phyloP scores from a whole-genome alignment of 2,797 vertebrate genomes.

The Poeciliopsis paucimaculata region DNA sequence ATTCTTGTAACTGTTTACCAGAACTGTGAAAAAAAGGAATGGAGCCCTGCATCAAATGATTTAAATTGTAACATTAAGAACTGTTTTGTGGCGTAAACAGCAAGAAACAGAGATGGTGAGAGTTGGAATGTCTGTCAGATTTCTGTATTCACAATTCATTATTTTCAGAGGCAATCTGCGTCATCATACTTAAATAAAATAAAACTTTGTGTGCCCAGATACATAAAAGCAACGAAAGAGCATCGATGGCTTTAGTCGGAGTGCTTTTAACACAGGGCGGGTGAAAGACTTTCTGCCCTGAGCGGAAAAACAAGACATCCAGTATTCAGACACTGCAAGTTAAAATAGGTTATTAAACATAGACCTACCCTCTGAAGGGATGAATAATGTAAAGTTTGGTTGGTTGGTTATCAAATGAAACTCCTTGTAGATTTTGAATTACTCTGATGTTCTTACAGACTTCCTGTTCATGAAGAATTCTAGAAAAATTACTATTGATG shows the following conservation, averaged over 20 bases:
- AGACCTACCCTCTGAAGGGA: constrained; percentile 70
- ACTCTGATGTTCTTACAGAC: constrained; percentile 56
- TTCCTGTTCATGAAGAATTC: constrained; percentile 65
- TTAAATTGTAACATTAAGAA: constrained; percentile 2
- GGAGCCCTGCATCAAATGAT: constrained; percentile 13
- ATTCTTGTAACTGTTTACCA: constrained; percentile 3
- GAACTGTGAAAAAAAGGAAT: constrained; percentile 8
- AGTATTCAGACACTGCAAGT: constrained; percentile 54
- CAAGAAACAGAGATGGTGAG: not conserved
- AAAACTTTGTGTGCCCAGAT: not conserved
- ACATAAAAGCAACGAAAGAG: constrained; percentile 1
- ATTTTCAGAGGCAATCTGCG: constrained; percentile 18
- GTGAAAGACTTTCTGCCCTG: constrained; percentile 50
- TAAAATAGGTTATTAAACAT: constrained; percentile 77
- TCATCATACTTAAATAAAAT: constrained; percentile 19
- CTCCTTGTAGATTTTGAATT: constrained; percentile 56
- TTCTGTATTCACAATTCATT: constrained; percentile 12
- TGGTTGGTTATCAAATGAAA: constrained; percentile 74
- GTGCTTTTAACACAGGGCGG: constrained; percentile 33
- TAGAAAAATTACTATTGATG: constrained; percentile 48
- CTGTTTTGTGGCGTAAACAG: constrained; percentile 2
- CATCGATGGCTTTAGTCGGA: constrained; percentile 23
- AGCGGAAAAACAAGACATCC: constrained; percentile 60
- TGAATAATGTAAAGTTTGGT: constrained; percentile 79
- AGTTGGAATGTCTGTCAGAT: not conserved